Conservation (phyloP, 2,797 vertebrate genomes). For the Rhinogobio ventralis region DNA sequence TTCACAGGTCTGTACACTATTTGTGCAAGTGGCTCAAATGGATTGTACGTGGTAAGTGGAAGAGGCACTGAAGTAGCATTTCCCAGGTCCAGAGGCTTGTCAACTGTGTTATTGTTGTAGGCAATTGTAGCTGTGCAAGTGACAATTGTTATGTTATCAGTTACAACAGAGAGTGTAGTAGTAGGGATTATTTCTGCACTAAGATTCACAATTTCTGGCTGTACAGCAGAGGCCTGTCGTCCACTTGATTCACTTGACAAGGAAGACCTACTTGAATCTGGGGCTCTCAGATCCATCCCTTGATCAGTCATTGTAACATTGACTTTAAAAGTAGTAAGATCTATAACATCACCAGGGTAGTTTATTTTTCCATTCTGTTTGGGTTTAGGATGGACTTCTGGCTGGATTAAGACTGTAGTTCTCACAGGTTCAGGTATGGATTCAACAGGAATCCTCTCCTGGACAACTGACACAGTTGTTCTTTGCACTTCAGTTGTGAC, state of each 20-base stretch:
- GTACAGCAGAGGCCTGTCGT: slow-evolving; percentile 88
- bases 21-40: slow-evolving; percentile 84
- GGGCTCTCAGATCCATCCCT: slow-evolving; percentile 90
- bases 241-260: slow-evolving; percentile 77
- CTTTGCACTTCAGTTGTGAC: slow-evolving; percentile 85
- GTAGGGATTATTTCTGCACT: slow-evolving; percentile 82
- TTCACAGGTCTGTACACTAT: slow-evolving; percentile 81
- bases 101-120: slow-evolving; percentile 77
- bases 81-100: slow-evolving; percentile 86
- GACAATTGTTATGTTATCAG: slow-evolving; percentile 83
- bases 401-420: slow-evolving; percentile 74
- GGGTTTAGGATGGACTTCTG: slow-evolving; percentile 78
- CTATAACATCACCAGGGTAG: slow-evolving; percentile 87
- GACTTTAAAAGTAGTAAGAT: slow-evolving; percentile 90
- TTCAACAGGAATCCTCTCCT: slow-evolving; percentile 78
- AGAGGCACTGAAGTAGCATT: slow-evolving; percentile 82
- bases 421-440: slow-evolving; percentile 74
- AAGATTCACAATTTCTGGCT: slow-evolving; percentile 93
- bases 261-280: slow-evolving; percentile 82
- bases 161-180: slow-evolving; percentile 81
- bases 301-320: slow-evolving; percentile 83
- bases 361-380: slow-evolving; percentile 85
- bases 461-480: slow-evolving; percentile 82
- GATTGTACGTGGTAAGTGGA: slow-evolving; percentile 87
- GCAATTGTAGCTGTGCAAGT: slow-evolving; percentile 86